phyloP scores from a whole-genome alignment of 1,140 invertebrate genomes.

The Pseudomyrmex pallidus region DNA sequence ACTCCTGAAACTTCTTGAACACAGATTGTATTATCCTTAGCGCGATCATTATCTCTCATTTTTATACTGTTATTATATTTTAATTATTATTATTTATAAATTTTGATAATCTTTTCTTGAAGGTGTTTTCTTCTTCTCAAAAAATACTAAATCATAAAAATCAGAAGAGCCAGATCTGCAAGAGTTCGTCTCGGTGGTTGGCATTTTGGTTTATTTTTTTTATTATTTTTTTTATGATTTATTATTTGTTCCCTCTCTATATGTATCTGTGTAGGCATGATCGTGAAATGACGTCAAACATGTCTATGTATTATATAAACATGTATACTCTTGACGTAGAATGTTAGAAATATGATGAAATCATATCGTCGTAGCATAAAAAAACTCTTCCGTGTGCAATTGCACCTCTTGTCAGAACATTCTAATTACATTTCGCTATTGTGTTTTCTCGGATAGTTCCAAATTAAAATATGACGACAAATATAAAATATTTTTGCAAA shows the following conservation, averaged over 20 bases:
- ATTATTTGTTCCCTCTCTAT: slow-evolving; percentile 23
- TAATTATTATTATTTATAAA: too few species aligned
- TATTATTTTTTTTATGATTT: slow-evolving; percentile 35
- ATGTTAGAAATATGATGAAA: slow-evolving; percentile 68
- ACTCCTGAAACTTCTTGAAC: too few species aligned
- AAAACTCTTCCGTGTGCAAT: background rate
- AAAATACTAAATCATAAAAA: too few species aligned
- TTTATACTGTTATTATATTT: too few species aligned
- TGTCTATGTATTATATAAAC: slow-evolving; percentile 55
- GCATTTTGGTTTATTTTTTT: background rate
- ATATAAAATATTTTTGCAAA: too few species aligned
- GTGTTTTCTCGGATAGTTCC: background rate
- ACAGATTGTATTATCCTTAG: too few species aligned
- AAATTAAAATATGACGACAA: background rate
- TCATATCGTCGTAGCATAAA: background rate
- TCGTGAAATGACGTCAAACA: slow-evolving; percentile 38
- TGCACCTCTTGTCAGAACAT: background rate
- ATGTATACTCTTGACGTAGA: slow-evolving; percentile 52
- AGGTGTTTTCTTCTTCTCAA: too few species aligned
- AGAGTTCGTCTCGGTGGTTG: too few species aligned
- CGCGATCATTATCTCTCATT: too few species aligned
- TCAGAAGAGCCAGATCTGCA: too few species aligned
- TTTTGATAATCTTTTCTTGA: too few species aligned
- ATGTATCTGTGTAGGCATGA: slow-evolving; percentile 13
- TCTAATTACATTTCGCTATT: background rate